phyloP scores from a whole-genome alignment of 2,113 vertebrate genomes.

The Galbula dea region DNA sequence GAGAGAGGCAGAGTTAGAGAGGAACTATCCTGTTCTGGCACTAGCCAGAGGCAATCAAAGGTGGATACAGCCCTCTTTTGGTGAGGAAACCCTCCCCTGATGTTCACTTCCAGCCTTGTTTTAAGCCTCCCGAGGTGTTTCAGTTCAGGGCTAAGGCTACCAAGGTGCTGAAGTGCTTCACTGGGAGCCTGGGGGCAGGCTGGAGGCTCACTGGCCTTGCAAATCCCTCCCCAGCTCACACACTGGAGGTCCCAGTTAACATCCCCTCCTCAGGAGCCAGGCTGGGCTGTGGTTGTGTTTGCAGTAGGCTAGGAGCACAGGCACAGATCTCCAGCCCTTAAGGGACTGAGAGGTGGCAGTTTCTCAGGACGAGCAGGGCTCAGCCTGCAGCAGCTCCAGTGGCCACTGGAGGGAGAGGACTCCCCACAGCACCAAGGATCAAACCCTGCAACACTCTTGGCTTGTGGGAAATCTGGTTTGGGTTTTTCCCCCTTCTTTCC shows the following conservation, averaged over 20 bases:
- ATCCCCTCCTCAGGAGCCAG: too few species aligned
- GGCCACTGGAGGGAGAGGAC: conserved; percentile 36
- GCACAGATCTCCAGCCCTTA: background rate
- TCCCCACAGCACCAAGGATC: background rate
- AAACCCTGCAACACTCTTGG: accelerated
- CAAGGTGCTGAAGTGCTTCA: background rate
- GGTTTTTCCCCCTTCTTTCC: background rate
- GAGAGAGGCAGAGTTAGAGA: background rate
- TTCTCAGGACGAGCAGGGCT: background rate
- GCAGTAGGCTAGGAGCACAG: background rate
- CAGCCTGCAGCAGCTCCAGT: background rate
- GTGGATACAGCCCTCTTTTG: background rate
- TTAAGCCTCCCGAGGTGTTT: background rate
- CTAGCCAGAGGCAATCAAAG: too few species aligned
- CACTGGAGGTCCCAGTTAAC: background rate
- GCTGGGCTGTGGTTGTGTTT: background rate
- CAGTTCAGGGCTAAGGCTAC: background rate
- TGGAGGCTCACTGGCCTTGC: background rate
- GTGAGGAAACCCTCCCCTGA: accelerated
- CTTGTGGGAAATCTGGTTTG: background rate
- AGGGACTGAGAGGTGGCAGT: background rate
- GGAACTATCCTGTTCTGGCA: accelerated
- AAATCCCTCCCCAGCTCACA: accelerated
- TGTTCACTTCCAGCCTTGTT: accelerated
- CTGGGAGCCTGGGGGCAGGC: background rate